phyloP scores from a whole-genome alignment of 2,888 invertebrate species.

The Pachycephus smyrnensis region DNA sequence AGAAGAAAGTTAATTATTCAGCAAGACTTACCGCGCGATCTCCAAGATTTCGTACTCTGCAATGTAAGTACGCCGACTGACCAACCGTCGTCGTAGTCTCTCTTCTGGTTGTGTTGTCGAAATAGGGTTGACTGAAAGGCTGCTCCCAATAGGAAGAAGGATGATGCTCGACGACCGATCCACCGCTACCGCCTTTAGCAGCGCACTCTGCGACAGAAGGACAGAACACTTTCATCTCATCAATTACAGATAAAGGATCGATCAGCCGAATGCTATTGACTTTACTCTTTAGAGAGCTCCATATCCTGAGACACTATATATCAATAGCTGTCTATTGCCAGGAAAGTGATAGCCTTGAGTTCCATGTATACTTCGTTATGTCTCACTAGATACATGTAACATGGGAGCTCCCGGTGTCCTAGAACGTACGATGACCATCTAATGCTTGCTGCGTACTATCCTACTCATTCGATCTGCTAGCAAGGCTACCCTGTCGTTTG shows the following conservation, averaged over 20 bases:
- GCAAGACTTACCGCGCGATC: conserved; percentile 84
- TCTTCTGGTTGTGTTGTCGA: conserved; percentile 87
- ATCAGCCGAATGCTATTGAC: neutral
- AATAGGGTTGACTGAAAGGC: conserved; percentile 88
- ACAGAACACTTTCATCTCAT: neutral
- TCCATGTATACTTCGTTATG: neutral
- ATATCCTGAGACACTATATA: neutral
- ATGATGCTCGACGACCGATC: conserved; percentile 60
- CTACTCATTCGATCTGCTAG: neutral
- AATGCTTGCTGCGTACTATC: neutral
- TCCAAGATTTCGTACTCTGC: conserved; percentile 87
- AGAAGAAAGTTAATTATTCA: neutral
- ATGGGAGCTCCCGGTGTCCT: neutral
- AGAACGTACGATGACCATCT: neutral
- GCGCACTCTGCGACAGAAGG: conserved; percentile 48
- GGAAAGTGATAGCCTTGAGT: neutral
- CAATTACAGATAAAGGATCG: neutral
- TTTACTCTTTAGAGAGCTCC: neutral
- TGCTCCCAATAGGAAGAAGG: conserved; percentile 68
- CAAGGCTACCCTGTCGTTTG: neutral
- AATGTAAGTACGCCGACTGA: conserved; percentile 87
- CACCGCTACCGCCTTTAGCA: conserved; percentile 48
- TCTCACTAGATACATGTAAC: too few relatives aligned
- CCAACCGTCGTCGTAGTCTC: conserved; percentile 90
- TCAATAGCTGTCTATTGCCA: neutral